phyloP scores from a whole-genome alignment of 2,797 vertebrate genomes.

The Gambusia yucatana region DNA sequence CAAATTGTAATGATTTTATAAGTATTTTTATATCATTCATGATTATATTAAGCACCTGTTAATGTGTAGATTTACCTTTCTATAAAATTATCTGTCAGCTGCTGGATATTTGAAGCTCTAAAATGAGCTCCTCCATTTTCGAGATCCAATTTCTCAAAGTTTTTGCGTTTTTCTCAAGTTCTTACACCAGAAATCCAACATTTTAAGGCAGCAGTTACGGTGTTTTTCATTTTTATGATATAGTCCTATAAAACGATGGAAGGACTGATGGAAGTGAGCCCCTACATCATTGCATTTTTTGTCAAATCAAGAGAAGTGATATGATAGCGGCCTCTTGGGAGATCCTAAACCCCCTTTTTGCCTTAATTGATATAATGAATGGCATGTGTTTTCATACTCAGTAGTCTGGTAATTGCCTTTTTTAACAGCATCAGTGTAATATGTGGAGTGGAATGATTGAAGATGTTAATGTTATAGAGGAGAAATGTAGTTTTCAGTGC shows the following conservation, averaged over 20 bases:
- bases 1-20: not conserved
- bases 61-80: not conserved
- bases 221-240: constrained; percentile 36
- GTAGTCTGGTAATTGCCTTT: constrained; percentile 83
- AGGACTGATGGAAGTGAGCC: constrained; percentile 56
- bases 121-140: not conserved
- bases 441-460: constrained; percentile 79
- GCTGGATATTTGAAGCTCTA: not conserved
- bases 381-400: constrained; percentile 77
- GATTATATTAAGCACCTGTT: not conserved
- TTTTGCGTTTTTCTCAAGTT: constrained; percentile 29
- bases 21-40: not conserved
- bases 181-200: constrained; percentile 22
- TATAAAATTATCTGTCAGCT: not conserved
- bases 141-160: constrained; percentile 9
- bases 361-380: constrained; percentile 86
- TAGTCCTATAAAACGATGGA: constrained; percentile 41
- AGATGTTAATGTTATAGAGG: constrained; percentile 76
- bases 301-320: constrained; percentile 70
- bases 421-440: constrained; percentile 82
- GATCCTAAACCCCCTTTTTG: constrained; percentile 80
- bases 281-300: constrained; percentile 50
- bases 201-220: constrained; percentile 19
- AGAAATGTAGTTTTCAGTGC: constrained; percentile 72
- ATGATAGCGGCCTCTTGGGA: constrained; percentile 77